Base-by-base conservation (phyloP, 1,140 invertebrate species). In the Drosophila sturtevanti region DNA sequence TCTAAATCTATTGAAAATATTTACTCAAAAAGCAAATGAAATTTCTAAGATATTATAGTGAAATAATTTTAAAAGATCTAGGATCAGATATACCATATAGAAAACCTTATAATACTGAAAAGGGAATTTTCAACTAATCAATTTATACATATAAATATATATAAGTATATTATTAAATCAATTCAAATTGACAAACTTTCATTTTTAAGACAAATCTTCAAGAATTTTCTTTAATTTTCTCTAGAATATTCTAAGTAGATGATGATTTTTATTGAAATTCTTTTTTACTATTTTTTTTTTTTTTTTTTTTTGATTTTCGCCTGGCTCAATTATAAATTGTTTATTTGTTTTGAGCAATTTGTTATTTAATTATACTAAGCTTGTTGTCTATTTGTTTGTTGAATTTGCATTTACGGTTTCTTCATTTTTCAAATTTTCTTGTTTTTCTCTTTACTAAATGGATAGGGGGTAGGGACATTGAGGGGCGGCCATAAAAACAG, bases 331-430 rank as follows among this genome's bases (percentile, higher is more conserved):
- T 44, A 16, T 31, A 44, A 44, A 18, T 69, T 77, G 72, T 77
- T 77, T 77, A 76, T 77, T 76, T 76, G 73, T 72, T 75, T 54
- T 72, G 35, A 58, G 68, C 73, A 76, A 76, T 77, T 76, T 77
- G 72, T 77, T 77, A 66, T 77, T 77, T 76, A 77, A 76, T 77
- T 77, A 76, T 77, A 72, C 72, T 41, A 63, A 55, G 64, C 52
- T 61, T 82, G 82, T 56, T 56, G 67, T 81, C 0, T 52, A 60
- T 55, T 70, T 75, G 67, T 81, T 81, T 27, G 24, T 74, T 67
- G 70, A 63, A 81, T 82, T 84, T 72, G 75, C 62, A 70, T 71
- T 77, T 81, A 74, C 56, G 79, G 16, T 63, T 56, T 61, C 34
- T 68, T 22, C 4, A 58, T 38, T 58, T 61, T 68, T 62, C 67